Evolutionary conservation across 2,797 vertebrate species (phyloP), one percentile per base, ranked within the genome.

Genomic region (Gymnodraco acuticeps): DNA sequence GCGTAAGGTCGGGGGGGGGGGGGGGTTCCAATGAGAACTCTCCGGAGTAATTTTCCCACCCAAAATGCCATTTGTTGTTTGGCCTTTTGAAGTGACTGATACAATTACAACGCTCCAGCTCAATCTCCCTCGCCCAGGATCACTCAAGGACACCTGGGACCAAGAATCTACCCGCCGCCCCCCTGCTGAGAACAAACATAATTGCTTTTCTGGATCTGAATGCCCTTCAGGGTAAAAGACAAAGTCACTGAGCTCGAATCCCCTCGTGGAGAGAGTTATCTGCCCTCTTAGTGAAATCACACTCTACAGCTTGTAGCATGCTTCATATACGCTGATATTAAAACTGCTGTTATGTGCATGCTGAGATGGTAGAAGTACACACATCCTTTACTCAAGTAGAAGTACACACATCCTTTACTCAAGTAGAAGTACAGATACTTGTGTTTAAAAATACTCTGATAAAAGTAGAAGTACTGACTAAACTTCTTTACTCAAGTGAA

Each of bases 191-290:
- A 79, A 38, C 68, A 54, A 27, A 85, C 77, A 80, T 89, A 91
- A 92, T 90, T 89, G 84, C 77, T 88, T 92, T 27, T 89, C 87
- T 85, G 53, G 81, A 85, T 83, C 81, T 84, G 76, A 86, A 89
- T 71, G 78, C 46, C 85, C 88, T 91, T 85, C 74, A 19, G 72
- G 87, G 84, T 88, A 81, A 87, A 27, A 85, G 70, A 82, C 88
- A 92, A 91, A 87, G 81, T 86, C 84, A 81, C 76, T 55, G 47
- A 71, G 42, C 63, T 55, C 73, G 38, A 71, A 70, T 74, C 66
- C 71, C 68, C 75, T 71, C 19, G 16, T 59, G 82, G 67, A 67
- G 20, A 67, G 43, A 58, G 1, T 82, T 81, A 87, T 80, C 71
- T 77, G 73, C 62, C 13, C 79, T 62, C 67, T 82, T 41, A 1